Percentiles rank a stretch among this genome's conserved stretches.
Conservation (phyloP, 2,888 invertebrate species). For the Conistra vaccinii region DNA sequence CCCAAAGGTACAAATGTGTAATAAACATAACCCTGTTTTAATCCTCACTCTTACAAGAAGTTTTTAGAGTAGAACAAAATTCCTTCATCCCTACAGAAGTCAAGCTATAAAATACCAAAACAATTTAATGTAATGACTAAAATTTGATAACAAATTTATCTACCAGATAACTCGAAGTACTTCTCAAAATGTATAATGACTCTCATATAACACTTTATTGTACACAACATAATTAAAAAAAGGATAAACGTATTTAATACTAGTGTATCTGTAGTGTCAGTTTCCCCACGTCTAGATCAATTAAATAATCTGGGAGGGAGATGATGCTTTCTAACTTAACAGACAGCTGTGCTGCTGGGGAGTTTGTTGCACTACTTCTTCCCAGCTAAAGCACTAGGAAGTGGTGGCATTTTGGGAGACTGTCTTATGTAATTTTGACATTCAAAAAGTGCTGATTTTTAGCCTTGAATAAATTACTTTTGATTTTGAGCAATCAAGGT, state of each 20-base stretch:
- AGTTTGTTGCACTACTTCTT: neutral
- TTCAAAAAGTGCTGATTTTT: neutral
- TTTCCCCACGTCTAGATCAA: no score
- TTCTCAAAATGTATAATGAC: neutral
- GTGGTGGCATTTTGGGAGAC: neutral
- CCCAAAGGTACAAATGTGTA: neutral
- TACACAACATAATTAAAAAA: no score
- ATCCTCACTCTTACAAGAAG: neutral
- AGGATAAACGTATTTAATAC: neutral
- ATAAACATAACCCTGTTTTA: slow-evolving; percentile 5
- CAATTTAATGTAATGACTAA: neutral
- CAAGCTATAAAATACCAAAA: neutral
- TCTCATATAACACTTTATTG: no score
- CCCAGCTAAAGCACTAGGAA: no score
- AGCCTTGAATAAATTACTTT: neutral
- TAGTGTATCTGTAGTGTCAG: neutral
- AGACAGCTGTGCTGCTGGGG: neutral
- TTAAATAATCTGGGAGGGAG: neutral
- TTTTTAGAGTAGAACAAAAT: neutral
- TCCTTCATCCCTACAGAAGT: neutral
- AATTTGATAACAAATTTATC: neutral
- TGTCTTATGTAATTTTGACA: neutral
- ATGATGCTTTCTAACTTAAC: neutral
- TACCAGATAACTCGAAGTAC: neutral
- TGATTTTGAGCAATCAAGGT: neutral